Evolutionary conservation across 1,140 invertebrate species (phyloP).

Genomic region (Coptotermes formosanus): DNA sequence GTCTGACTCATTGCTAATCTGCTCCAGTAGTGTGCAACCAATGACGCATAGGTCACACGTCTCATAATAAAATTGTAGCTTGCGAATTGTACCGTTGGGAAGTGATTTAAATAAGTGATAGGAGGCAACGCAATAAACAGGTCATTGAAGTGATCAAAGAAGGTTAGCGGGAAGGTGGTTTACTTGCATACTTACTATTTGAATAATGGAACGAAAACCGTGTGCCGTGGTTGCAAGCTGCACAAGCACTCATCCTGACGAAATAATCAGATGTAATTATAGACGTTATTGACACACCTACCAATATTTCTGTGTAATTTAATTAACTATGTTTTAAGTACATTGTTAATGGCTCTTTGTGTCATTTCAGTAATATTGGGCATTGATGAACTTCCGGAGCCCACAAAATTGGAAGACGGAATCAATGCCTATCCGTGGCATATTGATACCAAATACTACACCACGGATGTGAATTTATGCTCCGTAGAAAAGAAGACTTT

Average conservation of each 20-base stretch:
- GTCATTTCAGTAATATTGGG: slow-evolving; percentile 44
- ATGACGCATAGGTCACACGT: no score
- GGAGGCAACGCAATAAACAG: no score
- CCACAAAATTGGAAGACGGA: slow-evolving; percentile 44
- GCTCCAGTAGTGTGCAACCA: no score
- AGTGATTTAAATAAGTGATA: no score
- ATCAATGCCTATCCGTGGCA: slow-evolving; percentile 56
- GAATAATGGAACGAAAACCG: slow-evolving; percentile 31
- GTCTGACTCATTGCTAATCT: no score
- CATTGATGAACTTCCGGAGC: slow-evolving; percentile 47
- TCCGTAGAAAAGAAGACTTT: slow-evolving; percentile 49
- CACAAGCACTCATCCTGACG: slow-evolving; percentile 38
- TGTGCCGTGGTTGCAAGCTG: slow-evolving; percentile 32
- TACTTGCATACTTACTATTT: neutral
- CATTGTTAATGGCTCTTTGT: neutral
- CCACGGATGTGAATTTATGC: slow-evolving; percentile 57
- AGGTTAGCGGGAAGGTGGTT: neutral
- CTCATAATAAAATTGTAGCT: no score
- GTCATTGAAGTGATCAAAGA: no score
- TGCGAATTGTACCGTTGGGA: no score
- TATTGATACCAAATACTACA: slow-evolving; percentile 69
- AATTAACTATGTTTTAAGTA: neutral
- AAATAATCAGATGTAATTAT: slow-evolving; percentile 47
- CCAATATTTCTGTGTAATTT: neutral
- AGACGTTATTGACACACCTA: neutral